Percentiles rank a stretch among this genome's conserved stretches.
Evolutionary conservation across 2,797 vertebrate species (phyloP).

Genomic region (Amazona finschi): DNA sequence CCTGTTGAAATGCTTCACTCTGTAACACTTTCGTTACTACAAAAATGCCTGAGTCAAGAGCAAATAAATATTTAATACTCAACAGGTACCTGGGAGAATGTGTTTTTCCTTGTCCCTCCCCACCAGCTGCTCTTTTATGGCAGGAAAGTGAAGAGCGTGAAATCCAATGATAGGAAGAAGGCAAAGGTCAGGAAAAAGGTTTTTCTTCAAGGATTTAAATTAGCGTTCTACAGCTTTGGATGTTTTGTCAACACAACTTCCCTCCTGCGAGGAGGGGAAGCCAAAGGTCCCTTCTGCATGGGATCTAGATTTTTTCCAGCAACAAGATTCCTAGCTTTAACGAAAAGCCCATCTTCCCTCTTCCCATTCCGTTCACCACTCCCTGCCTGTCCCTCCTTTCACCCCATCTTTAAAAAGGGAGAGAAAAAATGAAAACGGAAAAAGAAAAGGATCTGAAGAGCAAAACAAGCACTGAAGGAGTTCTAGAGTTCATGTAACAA

Average conservation of each 20-base stretch:
- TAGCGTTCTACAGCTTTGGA: conserved; percentile 42
- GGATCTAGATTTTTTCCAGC: conserved; percentile 46
- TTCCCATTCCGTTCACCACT: background rate
- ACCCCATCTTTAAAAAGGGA: background rate
- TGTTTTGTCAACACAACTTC: conserved; percentile 64
- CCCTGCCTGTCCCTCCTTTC: background rate
- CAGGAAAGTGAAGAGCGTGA: conserved; percentile 57
- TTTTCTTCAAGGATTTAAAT: conserved; percentile 61
- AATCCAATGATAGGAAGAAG: conserved; percentile 59
- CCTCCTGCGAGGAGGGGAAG: conserved; percentile 39
- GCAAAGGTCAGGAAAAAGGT: conserved; percentile 62
- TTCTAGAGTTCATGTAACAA: conserved; percentile 45
- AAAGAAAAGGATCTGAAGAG: conserved; percentile 27
- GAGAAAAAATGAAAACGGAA: conserved; percentile 1
- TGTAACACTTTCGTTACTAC: background rate
- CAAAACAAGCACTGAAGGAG: conserved; percentile 31
- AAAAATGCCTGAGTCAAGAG: background rate
- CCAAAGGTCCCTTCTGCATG: conserved; percentile 30
- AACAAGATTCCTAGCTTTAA: conserved; percentile 18
- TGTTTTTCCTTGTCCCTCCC: background rate
- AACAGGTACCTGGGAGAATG: conserved; percentile 43
- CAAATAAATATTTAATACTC: conserved; percentile 45
- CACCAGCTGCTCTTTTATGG: conserved; percentile 62
- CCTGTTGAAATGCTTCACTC: background rate
- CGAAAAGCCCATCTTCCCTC: background rate